Percentiles rank a stretch among this genome's conserved stretches.
Evolutionary conservation across 2,888 invertebrate genomes (phyloP).

Genomic region (Epinotia ramella): DNA sequence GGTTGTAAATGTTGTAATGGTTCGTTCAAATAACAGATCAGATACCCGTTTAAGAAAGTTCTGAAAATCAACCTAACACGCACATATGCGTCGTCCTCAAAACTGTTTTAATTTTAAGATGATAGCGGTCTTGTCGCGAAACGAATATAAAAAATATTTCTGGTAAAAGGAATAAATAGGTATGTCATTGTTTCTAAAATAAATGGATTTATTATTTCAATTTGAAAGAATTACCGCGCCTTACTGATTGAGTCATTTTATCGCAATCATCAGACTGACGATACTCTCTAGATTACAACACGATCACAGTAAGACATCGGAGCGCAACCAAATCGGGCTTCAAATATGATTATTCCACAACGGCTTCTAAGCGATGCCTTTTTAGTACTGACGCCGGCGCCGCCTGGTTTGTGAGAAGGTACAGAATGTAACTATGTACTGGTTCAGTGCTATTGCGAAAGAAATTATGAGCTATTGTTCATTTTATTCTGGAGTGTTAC

Average conservation of each 20-base stretch:
- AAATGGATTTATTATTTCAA: too few species aligned
- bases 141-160: too few species aligned
- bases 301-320: constrained; percentile 50
- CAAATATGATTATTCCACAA: constrained; percentile 56
- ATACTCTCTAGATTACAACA: background rate
- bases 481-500: background rate
- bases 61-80: too few species aligned
- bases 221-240: background rate
- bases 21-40: too few species aligned
- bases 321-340: constrained; percentile 62
- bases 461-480: constrained; percentile 18
- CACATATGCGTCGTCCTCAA: too few species aligned
- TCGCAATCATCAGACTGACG: constrained; percentile 9
- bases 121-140: too few species aligned
- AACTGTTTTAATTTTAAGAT: too few species aligned
- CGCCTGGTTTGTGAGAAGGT: constrained; percentile 55
- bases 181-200: too few species aligned
- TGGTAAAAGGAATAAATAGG: too few species aligned
- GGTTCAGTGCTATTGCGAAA: background rate
- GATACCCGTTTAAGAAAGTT: too few species aligned
- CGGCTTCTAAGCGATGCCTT: constrained; percentile 60
- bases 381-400: constrained; percentile 67
- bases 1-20: too few species aligned
- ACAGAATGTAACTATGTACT: constrained; percentile 1
- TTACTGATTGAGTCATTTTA: background rate